Conservation (phyloP, 2,113 vertebrate genomes). For the Pavo muticus region DNA sequence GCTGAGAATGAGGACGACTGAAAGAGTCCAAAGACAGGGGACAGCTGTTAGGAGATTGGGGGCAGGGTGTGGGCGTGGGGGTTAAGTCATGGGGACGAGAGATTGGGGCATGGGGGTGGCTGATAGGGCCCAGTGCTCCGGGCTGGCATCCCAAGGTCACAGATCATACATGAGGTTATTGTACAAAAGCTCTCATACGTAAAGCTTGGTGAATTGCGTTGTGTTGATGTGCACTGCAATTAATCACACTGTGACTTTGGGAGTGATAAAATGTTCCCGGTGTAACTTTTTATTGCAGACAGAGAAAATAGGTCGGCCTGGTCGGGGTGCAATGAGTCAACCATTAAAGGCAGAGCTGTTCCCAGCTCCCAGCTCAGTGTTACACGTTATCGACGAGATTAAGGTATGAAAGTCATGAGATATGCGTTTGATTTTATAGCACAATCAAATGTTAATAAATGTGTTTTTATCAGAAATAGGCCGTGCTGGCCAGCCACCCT, state of each 20-base stretch:
- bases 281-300: background rate
- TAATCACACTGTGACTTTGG: background rate
- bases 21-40: background rate
- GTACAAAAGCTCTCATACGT: background rate
- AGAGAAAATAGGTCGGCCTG: background rate
- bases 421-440: background rate
- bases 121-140: background rate
- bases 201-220: accelerated
- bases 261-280: background rate
- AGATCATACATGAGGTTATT: background rate
- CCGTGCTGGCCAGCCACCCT: background rate
- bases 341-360: background rate
- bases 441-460: background rate
- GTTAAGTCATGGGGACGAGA: background rate
- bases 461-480: background rate
- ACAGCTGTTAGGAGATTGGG: background rate
- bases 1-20: background rate
- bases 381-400: accelerated
- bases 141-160: background rate
- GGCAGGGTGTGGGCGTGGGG: background rate
- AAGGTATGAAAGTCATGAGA: background rate
- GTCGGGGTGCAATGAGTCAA: accelerated
- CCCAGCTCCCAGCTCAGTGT: background rate
- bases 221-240: accelerated
- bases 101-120: background rate